Evolutionary conservation across 2,888 invertebrate genomes (phyloP), one percentile per base, ranked within the genome.

Genomic region (Morinoia aosen): DNA sequence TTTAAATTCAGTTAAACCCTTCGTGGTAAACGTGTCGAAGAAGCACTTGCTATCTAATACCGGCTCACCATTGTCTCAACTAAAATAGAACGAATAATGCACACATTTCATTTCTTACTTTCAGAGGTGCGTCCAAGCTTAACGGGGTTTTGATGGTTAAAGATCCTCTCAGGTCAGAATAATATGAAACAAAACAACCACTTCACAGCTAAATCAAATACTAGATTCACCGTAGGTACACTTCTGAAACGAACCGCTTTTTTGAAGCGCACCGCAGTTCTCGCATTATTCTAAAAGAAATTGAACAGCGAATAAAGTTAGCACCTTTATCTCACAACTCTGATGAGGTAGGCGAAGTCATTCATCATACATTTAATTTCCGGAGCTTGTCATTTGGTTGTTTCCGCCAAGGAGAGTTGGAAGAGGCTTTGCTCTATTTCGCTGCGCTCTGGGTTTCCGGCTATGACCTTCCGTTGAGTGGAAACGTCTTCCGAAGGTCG

Each of bases 351-450:
- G 57, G 93, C 93, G 25, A 93, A 48, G 58, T 57, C 93, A 93
- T 93, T 93, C 93, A 93, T 93, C 93, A 93, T 93, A 93, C 93
- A 93, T 93, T 93, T 93, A 93, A 93, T 93, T 93, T 93, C 93
- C 93, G 93, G 93, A 57, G 93, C 93, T 93, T 93, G 93, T 93
- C 93, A 93, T 93, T 93, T 48, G 56, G 39, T 93, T 93, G 93
- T 93, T 93, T 93, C 93, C 93, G 93, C 93, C 56, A 58, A 56
- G 58, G 57, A 57, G 58, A 57, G 57, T 48, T 48, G 93, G 93
- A 57, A 93, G 93, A 93, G n/a, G 93, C 56, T 56, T 93, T 57
- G 48, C 93, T 57, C 93, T 93, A 93, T 93, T 57, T 93, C 57
- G 93, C 57, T 57, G 33, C 93, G 57, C 57, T 93, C 93, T 10